Evolutionary conservation across 1,140 invertebrate species (phyloP).

Genomic region (Nixonia krombeini): DNA sequence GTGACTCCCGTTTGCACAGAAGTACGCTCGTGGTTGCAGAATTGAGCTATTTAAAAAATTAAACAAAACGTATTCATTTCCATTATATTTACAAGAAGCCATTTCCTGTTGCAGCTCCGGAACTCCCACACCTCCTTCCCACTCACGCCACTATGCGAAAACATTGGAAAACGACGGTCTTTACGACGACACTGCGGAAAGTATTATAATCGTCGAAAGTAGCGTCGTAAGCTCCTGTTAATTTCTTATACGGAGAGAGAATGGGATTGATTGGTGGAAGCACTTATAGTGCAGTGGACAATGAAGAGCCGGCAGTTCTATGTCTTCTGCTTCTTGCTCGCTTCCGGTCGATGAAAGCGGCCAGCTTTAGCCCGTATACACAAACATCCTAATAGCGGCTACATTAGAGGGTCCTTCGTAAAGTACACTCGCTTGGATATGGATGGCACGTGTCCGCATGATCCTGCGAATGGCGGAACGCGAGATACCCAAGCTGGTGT

Average conservation of each 20-base stretch:
- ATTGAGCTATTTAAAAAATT: too few relatives aligned
- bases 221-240: slow-evolving; percentile 62
- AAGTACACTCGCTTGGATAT: slow-evolving; percentile 48
- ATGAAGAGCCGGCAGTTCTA: slow-evolving; percentile 29
- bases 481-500: slow-evolving; percentile 3
- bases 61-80: too few relatives aligned
- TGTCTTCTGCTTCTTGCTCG: slow-evolving; percentile 30
- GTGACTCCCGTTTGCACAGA: too few relatives aligned
- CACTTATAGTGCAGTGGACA: slow-evolving; percentile 44
- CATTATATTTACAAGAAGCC: too few relatives aligned
- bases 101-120: too few relatives aligned
- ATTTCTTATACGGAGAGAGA: slow-evolving; percentile 59
- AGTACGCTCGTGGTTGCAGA: too few relatives aligned
- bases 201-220: slow-evolving; percentile 32
- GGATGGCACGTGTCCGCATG: slow-evolving; percentile 52
- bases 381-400: slow-evolving; percentile 59
- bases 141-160: too few relatives aligned
- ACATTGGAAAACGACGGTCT: not conserved
- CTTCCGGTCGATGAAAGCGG: slow-evolving; percentile 58
- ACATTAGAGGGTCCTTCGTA: slow-evolving; percentile 53
- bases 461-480: slow-evolving; percentile 9
- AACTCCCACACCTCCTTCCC: too few relatives aligned
- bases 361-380: slow-evolving; percentile 52
- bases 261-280: slow-evolving; percentile 55
- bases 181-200: slow-evolving; percentile 31